phyloP scores from a whole-genome alignment of 2,888 invertebrate species.

The Gymnocheta viridis region DNA sequence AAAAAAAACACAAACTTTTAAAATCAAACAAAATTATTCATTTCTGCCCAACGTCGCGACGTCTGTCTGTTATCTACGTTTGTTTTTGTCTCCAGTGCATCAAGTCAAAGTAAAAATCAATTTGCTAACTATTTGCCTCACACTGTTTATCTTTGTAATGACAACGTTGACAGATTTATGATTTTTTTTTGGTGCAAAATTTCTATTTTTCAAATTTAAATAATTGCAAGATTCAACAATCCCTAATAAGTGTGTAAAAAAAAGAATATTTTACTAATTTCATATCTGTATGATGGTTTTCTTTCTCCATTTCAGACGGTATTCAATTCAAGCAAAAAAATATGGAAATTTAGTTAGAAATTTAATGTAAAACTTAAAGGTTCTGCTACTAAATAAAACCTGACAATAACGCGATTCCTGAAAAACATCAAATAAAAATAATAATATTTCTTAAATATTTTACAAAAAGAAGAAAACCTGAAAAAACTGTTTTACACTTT shows the following conservation, averaged over 20 bases:
- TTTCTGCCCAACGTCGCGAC: too few relatives aligned
- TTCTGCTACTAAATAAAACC: slow-evolving; percentile 35
- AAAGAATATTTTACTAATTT: not conserved
- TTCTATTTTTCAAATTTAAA: not conserved
- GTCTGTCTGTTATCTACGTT: too few relatives aligned
- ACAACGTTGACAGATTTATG: slow-evolving; percentile 64
- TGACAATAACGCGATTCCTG: not conserved
- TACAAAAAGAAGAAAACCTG: too few relatives aligned
- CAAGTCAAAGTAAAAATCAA: not conserved
- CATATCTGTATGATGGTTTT: not conserved
- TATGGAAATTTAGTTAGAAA: slow-evolving; percentile 70
- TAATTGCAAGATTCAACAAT: slow-evolving; percentile 5
- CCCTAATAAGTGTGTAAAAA: slow-evolving; percentile 5
- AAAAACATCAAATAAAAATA: not conserved
- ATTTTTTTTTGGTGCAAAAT: slow-evolving; percentile 21
- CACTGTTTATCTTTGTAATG: slow-evolving; percentile 54
- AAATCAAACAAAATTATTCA: too few relatives aligned
- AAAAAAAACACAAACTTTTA: too few relatives aligned
- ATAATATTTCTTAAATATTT: too few relatives aligned
- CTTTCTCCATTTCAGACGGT: slow-evolving; percentile 41
- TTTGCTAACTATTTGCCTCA: slow-evolving; percentile 26
- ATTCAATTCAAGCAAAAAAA: slow-evolving; percentile 33
- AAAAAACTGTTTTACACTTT: too few relatives aligned
- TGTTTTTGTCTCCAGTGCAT: not conserved
- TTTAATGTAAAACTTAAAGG: slow-evolving; percentile 71